Evolutionary conservation across 2,888 invertebrate species (phyloP).

Genomic region (Colletes collaris): DNA sequence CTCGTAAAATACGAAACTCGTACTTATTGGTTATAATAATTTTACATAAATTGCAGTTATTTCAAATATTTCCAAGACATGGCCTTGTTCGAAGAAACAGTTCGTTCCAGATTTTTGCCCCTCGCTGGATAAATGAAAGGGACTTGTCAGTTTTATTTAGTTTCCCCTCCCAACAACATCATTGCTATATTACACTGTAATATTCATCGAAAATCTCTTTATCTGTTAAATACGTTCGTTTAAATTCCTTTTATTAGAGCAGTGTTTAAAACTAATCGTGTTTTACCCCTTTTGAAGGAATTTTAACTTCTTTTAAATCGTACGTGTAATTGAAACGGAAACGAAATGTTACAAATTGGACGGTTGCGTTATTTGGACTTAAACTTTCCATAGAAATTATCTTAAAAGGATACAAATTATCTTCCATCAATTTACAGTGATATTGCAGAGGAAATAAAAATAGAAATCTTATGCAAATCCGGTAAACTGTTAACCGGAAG

Average conservation of each 20-base stretch:
- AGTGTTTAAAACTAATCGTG: not conserved
- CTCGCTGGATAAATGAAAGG: constrained; percentile 32
- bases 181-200: too few relatives aligned
- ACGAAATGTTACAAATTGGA: too few relatives aligned
- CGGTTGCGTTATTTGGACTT: too few relatives aligned
- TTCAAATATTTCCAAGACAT: constrained; percentile 38
- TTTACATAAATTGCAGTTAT: constrained; percentile 10
- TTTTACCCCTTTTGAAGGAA: too few relatives aligned
- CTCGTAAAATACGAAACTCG: too few relatives aligned
- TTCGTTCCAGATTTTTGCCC: constrained; percentile 19
- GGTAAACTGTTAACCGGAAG: constrained; percentile 48
- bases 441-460: constrained; percentile 1
- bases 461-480: constrained; percentile 32
- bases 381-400: too few relatives aligned
- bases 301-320: too few relatives aligned
- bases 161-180: not conserved
- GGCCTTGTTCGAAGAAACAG: constrained; percentile 33
- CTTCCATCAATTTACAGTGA: not conserved
- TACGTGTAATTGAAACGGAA: too few relatives aligned
- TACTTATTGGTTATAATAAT: not conserved
- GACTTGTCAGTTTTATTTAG: constrained; percentile 21
- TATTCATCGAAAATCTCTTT: too few relatives aligned
- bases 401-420: too few relatives aligned
- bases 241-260: not conserved
- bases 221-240: too few relatives aligned